Evolutionary conservation across 2,888 invertebrate species (phyloP), one percentile per base, ranked within the genome.

Genomic region (Lypha dubia): DNA sequence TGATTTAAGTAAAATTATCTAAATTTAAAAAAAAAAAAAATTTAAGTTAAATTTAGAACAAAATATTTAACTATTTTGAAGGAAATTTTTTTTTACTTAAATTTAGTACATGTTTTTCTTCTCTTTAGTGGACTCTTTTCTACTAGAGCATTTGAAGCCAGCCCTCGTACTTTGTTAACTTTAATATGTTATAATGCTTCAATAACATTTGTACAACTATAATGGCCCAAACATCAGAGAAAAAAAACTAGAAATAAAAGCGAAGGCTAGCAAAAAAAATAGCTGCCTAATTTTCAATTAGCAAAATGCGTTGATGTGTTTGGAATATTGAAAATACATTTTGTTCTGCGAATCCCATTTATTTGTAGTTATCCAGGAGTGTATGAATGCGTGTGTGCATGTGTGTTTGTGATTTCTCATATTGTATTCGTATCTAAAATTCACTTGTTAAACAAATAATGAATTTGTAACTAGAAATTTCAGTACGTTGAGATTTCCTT

Each of bases 201-300:
- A 79, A 73, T 58, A 65, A 65, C 56, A 65, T 79, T 71, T 79
- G 46, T 49, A 73, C 35, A 22, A 53, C 35, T 53, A 53, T 63
- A 62, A 73, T 32, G 22, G 5, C 28, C 22, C 44, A n/a, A 51
- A 24, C 28, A 17, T 28, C n/a, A n/a, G n/a, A n/a, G n/a, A n/a
- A n/a, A n/a, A n/a, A n/a, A n/a, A n/a, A n/a, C n/a, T n/a, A 53
- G 17, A 62, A 60, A 38, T 20, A 38, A 63, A 63, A 63, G 20
- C n/a, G 17, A 35, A 65, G 32, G 20, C 65, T 56, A 75, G 46
- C 80, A 67, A 35, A 35, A 46, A 63, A 60, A 38, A 7, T 9
- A 38, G 49, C 67, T 87, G 85, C 87, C 86, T 89, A 90, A 90
- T 90, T 90, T 90, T 89, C 85, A 86, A 87, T 86, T 86, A 86